These are phyloP conservation scores for Conus betulinus DNA, from an alignment of 1,140 invertebrate species.

Conservation along the genomic window DNA sequence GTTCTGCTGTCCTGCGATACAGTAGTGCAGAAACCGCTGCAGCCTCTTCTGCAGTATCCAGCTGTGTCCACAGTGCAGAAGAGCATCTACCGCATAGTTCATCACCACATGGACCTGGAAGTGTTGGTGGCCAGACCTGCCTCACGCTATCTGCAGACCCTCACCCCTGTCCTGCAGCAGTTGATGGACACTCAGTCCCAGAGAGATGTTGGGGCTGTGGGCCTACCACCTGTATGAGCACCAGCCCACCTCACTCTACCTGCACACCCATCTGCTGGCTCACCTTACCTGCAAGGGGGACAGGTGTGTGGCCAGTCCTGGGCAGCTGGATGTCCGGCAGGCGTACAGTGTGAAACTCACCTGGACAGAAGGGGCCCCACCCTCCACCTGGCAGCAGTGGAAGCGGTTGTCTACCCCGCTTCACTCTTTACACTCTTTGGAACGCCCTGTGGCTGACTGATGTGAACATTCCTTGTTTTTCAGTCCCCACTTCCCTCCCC, in stretches of 20 bases:
- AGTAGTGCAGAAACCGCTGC: constrained; percentile 21
- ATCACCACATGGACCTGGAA: constrained; percentile 29
- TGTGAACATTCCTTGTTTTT: neutral
- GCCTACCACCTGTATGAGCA: constrained; percentile 34
- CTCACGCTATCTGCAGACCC: constrained; percentile 12
- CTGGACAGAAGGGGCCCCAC: neutral
- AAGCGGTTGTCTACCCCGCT: neutral
- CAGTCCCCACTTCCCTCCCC: neutral
- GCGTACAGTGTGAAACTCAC: constrained; percentile 31
- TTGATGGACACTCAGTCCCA: neutral
- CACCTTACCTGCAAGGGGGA: constrained; percentile 12
- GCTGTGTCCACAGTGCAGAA: constrained; percentile 27
- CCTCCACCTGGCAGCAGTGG: neutral
- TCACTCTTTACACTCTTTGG: neutral
- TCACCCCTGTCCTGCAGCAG: constrained; percentile 28
- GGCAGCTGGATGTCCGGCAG: constrained; percentile 36
- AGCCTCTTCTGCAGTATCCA: constrained; percentile 3
- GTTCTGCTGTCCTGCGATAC: constrained; percentile 32
- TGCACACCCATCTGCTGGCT: constrained; percentile 19
- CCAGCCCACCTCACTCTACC: constrained; percentile 16
- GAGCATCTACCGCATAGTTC: constrained; percentile 14
- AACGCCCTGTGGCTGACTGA: neutral
- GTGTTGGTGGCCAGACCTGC: constrained; percentile 28
- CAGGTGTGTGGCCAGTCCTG: constrained; percentile 16
- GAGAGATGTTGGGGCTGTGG: constrained; percentile 23